Base-by-base conservation (phyloP, 2,797 vertebrate genomes). In the Hirundo rustica region DNA sequence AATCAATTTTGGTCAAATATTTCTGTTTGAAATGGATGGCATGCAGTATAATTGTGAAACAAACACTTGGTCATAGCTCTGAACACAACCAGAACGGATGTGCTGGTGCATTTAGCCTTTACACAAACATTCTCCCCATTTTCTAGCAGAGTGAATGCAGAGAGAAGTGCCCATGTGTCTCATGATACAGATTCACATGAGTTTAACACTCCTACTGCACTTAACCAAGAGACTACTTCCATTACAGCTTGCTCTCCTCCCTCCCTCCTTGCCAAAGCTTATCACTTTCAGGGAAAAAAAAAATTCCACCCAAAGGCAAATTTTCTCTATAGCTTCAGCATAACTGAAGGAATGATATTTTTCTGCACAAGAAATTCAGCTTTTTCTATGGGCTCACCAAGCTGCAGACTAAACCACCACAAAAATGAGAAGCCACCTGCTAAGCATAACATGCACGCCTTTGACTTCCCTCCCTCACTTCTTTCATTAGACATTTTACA, bases 1-100 rank as follows among this genome's bases (percentile, higher is more conserved):
- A 95, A 84, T 90, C 32, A 76, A 71, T 88, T 92, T 7, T 85
- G 42, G 66, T 87, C 61, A 95, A 96, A 86, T 86, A 92, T 89
- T 96, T 94, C 76, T 87, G 89, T 93, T 86, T 88, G 55, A 64
- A 93, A 74, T 79, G 53, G 60, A 86, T 17, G 55, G 12, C 55
- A 72, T 11, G 11, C 45, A 57, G 48, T 14, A 7, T 25, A 61
- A 55, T 32, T 70, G 70, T 65, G 48, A 88, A 94, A 91, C 66
- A 87, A 73, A 82, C 77, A 85, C 82, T 75, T 81, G 68, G 76
- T 64, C 76, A 71, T 7, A 86, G 58, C 74, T 94, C 45, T 51
- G 67, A 88, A 71, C 38, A 50, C 34, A 89, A 81, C 67, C 16
- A 68, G 57, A 78, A 66, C 0, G 0, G 4, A 84, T 88, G 34